A percentile compares a stretch with the other conserved stretches of the same genome.
Conservation (phyloP, 2,888 invertebrate genomes). For the Tetragonula carbonaria region DNA sequence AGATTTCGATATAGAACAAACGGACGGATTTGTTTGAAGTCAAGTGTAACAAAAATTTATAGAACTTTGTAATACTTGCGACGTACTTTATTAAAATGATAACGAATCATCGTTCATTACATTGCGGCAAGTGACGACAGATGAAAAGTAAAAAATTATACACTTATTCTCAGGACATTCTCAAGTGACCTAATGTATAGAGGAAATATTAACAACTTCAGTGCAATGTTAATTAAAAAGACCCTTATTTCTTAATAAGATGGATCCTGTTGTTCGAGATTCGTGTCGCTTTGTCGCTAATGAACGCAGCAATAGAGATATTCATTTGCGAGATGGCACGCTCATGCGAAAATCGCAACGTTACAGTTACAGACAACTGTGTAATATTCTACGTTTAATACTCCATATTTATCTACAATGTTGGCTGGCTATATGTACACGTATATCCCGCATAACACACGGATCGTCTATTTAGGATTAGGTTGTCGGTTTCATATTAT, state of each 20-base stretch:
- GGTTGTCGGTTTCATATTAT: slow-evolving; percentile 37
- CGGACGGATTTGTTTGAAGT: not conserved
- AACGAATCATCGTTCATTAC: not conserved
- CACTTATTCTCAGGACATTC: not conserved
- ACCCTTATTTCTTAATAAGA: not conserved
- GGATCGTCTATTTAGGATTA: slow-evolving; percentile 45
- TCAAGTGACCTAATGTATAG: too few relatives aligned
- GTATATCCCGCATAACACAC: slow-evolving; percentile 27
- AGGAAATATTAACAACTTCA: not conserved
- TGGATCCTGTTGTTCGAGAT: not conserved
- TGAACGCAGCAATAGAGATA: not conserved
- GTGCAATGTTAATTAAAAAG: not conserved
- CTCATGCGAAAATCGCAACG: slow-evolving; percentile 20
- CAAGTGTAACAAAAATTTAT: not conserved
- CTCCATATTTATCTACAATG: slow-evolving; percentile 44
- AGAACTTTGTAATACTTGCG: not conserved
- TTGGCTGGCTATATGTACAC: slow-evolving; percentile 20
- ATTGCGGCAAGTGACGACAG: not conserved
- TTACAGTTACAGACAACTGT: slow-evolving; percentile 44
- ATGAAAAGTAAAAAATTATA: not conserved
- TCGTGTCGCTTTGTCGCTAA: not conserved
- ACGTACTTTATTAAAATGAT: not conserved
- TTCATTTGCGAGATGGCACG: not conserved
- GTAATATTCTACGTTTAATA: slow-evolving; percentile 50
- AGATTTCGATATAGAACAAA: too few relatives aligned